phyloP scores from a whole-genome alignment of 2,113 vertebrate species.

The Urocolius indicus region DNA sequence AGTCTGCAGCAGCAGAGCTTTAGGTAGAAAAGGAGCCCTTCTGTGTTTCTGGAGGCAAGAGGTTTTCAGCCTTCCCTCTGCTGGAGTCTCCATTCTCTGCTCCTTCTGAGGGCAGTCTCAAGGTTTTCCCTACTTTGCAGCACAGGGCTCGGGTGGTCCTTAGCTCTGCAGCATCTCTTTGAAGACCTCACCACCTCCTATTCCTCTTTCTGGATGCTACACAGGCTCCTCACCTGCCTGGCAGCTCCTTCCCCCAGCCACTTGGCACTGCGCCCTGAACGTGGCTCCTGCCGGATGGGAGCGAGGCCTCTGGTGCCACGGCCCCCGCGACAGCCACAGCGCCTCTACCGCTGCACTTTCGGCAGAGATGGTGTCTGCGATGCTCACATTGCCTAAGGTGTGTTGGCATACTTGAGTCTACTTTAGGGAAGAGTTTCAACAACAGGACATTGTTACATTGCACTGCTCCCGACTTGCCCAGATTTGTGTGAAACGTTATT shows the following conservation, averaged over 20 bases:
- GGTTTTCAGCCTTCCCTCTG: neutral
- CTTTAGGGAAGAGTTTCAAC: neutral
- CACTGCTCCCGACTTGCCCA: neutral
- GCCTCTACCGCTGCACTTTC: neutral
- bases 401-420: neutral
- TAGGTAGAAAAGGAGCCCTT: neutral
- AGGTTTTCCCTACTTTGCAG: neutral
- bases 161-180: neutral
- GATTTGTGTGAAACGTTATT: neutral
- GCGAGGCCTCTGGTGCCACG: no score
- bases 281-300: accelerated
- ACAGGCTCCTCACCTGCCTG: neutral
- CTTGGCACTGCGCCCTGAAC: neutral
- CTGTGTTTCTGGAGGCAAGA: neutral
- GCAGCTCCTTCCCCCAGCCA: neutral
- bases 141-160: neutral
- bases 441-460: neutral
- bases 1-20: neutral
- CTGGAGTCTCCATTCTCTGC: neutral
- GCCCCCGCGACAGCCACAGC: no score
- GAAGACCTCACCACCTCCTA: neutral
- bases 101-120: neutral
- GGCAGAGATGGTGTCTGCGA: neutral
- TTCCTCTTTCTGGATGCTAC: neutral
- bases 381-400: neutral